Evolutionary conservation across 2,113 vertebrate genomes (phyloP).

Genomic region (Typhlomys cinereus): DNA sequence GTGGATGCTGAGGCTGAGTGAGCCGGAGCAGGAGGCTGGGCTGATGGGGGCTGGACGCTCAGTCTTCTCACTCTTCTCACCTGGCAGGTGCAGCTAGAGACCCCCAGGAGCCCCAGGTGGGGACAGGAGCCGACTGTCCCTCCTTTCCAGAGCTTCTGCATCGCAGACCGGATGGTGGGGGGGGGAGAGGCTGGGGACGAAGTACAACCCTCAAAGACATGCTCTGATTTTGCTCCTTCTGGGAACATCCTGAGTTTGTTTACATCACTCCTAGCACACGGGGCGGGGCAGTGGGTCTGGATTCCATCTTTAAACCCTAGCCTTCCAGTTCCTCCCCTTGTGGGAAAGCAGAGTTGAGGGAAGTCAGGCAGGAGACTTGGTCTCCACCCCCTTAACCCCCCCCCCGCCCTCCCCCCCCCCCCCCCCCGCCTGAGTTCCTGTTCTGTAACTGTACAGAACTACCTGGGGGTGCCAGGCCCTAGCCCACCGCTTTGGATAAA

Average conservation of each 20-base stretch:
- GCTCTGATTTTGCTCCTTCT: neutral
- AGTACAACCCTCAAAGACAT: neutral
- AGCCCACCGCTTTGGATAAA: neutral
- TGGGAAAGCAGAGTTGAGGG: neutral
- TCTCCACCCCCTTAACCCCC: no score
- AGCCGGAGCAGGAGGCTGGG: fast-evolving
- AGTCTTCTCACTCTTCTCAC: fast-evolving
- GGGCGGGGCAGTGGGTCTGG: neutral
- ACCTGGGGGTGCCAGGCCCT: neutral
- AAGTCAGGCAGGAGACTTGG: neutral
- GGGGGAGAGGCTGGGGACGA: neutral
- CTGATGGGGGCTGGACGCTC: fast-evolving
- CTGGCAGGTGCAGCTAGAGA: fast-evolving
- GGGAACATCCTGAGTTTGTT: constrained; percentile 42
- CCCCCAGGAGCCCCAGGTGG: fast-evolving
- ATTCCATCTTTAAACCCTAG: neutral
- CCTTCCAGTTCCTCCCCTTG: neutral
- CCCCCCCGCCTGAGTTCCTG: neutral
- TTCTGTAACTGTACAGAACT: neutral
- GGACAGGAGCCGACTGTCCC: neutral
- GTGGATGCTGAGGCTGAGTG: no score
- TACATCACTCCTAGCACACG: neutral
- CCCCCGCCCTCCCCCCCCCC: no score
- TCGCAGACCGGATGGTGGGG: no score
- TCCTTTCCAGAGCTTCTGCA: no score